Base-by-base conservation (phyloP, 2,888 invertebrate species). In the Drosophila robusta region DNA sequence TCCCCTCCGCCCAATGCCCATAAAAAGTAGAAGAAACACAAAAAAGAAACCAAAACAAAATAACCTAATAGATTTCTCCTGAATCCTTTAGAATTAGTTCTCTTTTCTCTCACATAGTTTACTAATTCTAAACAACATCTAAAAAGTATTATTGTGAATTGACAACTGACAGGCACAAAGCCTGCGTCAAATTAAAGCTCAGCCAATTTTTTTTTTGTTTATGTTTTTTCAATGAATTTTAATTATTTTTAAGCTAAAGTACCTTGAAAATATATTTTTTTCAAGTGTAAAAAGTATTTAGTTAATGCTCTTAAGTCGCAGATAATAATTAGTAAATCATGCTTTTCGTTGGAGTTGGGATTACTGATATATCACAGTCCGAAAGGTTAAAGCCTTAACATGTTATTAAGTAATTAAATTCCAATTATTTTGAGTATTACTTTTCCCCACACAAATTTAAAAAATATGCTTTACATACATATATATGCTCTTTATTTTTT, bases 21-120 rank as follows among this genome's bases (percentile, higher is more conserved):
- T 18, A 29, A 9, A 7, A 16, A n/a, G 29, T 26, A 51, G 24
- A 38, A 16, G 24, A 34, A 12, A 34, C 2, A 7, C 0, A 34
- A 12, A 34, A 34, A 34, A 34, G 34, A 34, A 34, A 34, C 12
- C 34, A 34, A 41, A n/a, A 18, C n/a, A 51, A 24, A 39, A 39
- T 26, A 44, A 56, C 22, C 11, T 36, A 26, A 50, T 24, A 36
- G 16, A 54, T 65, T 67, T 67, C 32, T 18, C n/a, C 55, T 12
- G 38, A 22, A 50, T 68, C 58, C 67, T 50, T 67, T 45, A 24
- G 38, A 16, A 14, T 18, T 8, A 14, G 26, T 29, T 47, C 18
- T 14, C 32, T 12, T 12, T 18, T 22, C 8, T 45, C 11, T 46
- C 0, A 29, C 8, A 2, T 29, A 8, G 26, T 29, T 7, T 8